Evolutionary conservation across 2,113 vertebrate species (phyloP), one percentile per base, ranked within the genome.

Genomic region (Cyprinodon brontotheroides): DNA sequence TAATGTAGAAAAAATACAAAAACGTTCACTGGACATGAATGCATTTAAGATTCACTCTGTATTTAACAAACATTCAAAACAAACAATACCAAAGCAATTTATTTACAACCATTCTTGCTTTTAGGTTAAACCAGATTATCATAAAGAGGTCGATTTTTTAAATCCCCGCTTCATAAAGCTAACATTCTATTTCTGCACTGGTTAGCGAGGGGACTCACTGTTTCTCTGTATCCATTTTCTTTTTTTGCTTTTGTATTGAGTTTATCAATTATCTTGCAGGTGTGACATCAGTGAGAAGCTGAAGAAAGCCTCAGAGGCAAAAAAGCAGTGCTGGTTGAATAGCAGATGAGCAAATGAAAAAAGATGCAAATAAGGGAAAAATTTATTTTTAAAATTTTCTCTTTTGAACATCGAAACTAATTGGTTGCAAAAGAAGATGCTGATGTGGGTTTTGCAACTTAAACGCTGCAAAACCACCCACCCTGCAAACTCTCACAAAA

Each of bases 261-360:
- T 90, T 90, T 90, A 92, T 91, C 91, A 92, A 91, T 92, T 93
- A 89, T 92, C 85, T 84, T 68, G 91, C 87, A 90, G 89, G 91
- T 91, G 86, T 90, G 88, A 89, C 89, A 92, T 90, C 88, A 90
- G 86, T 78, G 81, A 77, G 81, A 77, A 71, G 86, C 86, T 72
- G 75, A 89, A 89, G 84, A 90, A 89, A 85, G 85, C 80, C 86
- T 77, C 0, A 66, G 78, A 86, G 86, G 88, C 78, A 83, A 75
- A 84, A 85, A 87, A 76, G 53, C 17, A 78, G 82, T 86, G 78
- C 80, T 20, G 72, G 79, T 85, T 86, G 82, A 90, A 86, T 81
- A 77, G 86, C 83, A 92, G 87, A 90, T 90, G 91, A 84, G 89
- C 87, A 91, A 91, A 92, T 91, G 82, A 91, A 91, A 91, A 89